A percentile compares a stretch with the other conserved stretches of the same genome.
Evolutionary conservation across 2,888 invertebrate species (phyloP).

Genomic region (Diabrotica balteata): DNA sequence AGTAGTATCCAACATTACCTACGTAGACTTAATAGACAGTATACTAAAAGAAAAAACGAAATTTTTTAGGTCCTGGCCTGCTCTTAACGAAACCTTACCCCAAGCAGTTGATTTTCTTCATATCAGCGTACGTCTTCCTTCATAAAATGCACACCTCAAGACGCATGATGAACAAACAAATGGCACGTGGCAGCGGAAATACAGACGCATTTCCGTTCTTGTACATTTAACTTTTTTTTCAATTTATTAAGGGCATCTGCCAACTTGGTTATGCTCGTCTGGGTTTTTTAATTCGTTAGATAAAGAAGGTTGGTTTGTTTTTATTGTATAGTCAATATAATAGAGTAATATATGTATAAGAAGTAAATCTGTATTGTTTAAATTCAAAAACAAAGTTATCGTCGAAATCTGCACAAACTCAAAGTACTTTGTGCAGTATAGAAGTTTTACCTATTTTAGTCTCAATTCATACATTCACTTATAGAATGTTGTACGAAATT

Average conservation of each 20-base stretch:
- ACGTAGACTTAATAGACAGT: not conserved
- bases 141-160: constrained; percentile 1
- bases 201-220: constrained; percentile 19
- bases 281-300: not conserved
- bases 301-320: too few species aligned
- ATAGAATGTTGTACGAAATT: too few species aligned
- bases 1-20: too few species aligned
- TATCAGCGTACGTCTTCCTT: constrained; percentile 7
- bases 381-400: too few species aligned
- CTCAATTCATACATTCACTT: too few species aligned
- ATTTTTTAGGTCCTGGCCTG: not conserved
- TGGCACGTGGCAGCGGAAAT: constrained; percentile 25
- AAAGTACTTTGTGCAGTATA: too few species aligned
- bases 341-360: too few species aligned
- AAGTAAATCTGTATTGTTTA: too few species aligned
- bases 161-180: constrained; percentile 11
- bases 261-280: not conserved
- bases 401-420: too few species aligned
- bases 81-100: not conserved
- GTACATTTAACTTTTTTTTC: constrained; percentile 2
- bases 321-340: too few species aligned
- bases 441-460: too few species aligned
- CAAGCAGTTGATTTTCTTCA: not conserved
- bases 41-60: not conserved
- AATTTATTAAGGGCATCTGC: constrained; percentile 14